Evolutionary conservation across 2,113 vertebrate species (phyloP), one percentile per base, ranked within the genome.

Genomic region (Podarcis raffonei): DNA sequence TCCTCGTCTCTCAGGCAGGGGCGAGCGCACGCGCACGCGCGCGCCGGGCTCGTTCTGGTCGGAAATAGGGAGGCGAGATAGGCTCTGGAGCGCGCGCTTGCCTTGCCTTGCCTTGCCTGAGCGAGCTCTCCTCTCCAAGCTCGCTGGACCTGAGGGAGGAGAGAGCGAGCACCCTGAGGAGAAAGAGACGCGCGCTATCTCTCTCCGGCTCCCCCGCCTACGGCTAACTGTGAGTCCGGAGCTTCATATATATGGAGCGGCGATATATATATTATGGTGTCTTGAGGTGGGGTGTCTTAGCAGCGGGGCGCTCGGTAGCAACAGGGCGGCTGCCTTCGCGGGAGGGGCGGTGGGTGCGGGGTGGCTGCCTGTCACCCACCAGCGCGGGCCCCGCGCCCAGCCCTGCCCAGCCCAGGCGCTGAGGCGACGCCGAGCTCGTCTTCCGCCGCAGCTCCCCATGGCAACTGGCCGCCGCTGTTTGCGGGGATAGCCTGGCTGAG

Each of bases 41-140:
- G n/a, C 27, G 23, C 69, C 32, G 23, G 39, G 65, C 59, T 42
- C 37, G 5, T 37, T n/a, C 65, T 65, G 9, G 48, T 16, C 16
- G 42, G n/a, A n/a, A 35, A 68, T 53, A 80, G 79, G 32, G 23
- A 81, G 92, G 90, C 77, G 81, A 66, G 37, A 12, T 69, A 53
- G 71, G 87, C 86, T 88, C 87, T 81, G 69, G 30, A 69, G 1
- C 81, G 90, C 89, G 87, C 76, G 37, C 37, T 3, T 4, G 86
- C 59, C 59, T 83, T 9, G 88, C 91, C 74, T 78, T 1, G 39
- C 66, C 57, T 74, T 39, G 68, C n/a, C 57, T 39, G 25, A 39
- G 69, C 25, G 25, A 82, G 77, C 77, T 1, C 80, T 48, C 7
- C 1, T 59, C 2, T 79, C 59, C 27, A 53, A 57, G 72, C 68